Evolutionary conservation across 2,888 invertebrate species (phyloP).

Genomic region (Pristionchus exspectatus): DNA sequence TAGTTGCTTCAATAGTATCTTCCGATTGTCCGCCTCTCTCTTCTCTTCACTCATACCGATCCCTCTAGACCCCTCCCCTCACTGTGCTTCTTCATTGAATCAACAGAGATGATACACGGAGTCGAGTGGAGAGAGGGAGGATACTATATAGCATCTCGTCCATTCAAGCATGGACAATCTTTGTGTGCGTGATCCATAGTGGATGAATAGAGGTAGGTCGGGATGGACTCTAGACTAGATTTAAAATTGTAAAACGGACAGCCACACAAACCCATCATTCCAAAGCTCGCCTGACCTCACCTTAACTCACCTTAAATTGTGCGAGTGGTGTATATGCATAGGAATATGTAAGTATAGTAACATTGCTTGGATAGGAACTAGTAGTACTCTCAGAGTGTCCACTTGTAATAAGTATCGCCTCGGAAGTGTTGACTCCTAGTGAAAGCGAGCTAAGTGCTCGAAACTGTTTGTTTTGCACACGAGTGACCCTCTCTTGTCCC

Average conservation of each 20-base stretch:
- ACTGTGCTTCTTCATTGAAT: constrained; percentile 43
- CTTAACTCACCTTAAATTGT: no score
- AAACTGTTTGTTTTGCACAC: constrained; percentile 32
- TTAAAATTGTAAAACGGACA: not conserved
- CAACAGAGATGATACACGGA: constrained; percentile 50
- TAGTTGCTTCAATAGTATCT: not conserved
- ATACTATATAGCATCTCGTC: constrained; percentile 30
- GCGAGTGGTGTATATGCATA: no score
- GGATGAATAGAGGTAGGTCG: not conserved
- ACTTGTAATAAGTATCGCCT: not conserved
- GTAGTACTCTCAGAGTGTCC: not conserved
- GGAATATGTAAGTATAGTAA: no score
- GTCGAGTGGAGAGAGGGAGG: not conserved
- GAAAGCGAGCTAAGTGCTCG: constrained; percentile 51
- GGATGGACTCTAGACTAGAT: not conserved
- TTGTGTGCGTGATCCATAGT: not conserved
- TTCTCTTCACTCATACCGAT: constrained; percentile 29
- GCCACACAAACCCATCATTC: no score
- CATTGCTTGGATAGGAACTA: no score
- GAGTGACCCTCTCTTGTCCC: not conserved
- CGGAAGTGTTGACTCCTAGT: constrained; percentile 31
- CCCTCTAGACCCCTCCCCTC: constrained; percentile 43
- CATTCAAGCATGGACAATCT: constrained; percentile 12
- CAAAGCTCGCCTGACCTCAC: no score
- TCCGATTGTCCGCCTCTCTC: constrained; percentile 21